Base-by-base conservation (phyloP, 2,888 invertebrate species). In the Polyommatus icarus region DNA sequence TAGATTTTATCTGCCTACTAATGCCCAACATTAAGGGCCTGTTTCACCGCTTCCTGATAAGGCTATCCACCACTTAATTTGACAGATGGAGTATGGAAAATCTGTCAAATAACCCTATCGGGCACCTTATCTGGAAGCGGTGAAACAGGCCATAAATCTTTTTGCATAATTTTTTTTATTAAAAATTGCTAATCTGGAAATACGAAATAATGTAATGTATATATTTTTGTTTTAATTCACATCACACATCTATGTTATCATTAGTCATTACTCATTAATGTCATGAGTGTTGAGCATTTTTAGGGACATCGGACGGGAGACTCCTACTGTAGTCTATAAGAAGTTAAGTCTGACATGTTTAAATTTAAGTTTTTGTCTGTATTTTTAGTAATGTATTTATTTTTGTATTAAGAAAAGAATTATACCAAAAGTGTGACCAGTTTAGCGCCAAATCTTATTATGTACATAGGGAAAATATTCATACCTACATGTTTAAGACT, bases 381-480 rank as follows among this genome's bases (percentile, higher is more conserved):
- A 79, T 79, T 80, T 77, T 73, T 80, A 78, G 78, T 76, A 10
- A 77, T 77, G 50, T 83, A 83, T 82, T 83, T 83, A 82, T 83
- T 82, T 82, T 54, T 75, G 50, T 54, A 75, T 79, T 77, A 79
- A 76, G 77, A 82, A 78, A 77, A 80, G 76, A 87, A 84, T 85
- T 86, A 90, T 90, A 91, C 91, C 91, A 92, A 92, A 91, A 86
- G 84, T 88, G 86, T 87, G 89, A 91, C 89, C 90, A 91, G 90
- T 91, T 86, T 83, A 81, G 84, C 80, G 85, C 88, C 88, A 88
- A 90, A 89, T 86, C 85, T 84, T 84, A 82, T 84, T 82, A 77
- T 61, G 77, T 77, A 73, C 54, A 75, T 75, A 75, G 54, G 50
- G 18, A 75, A 24, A 54, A 75, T 75, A 75, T 75, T 46, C 54